phyloP scores from a whole-genome alignment of 2,113 vertebrate species.

The Cyanistes caeruleus region DNA sequence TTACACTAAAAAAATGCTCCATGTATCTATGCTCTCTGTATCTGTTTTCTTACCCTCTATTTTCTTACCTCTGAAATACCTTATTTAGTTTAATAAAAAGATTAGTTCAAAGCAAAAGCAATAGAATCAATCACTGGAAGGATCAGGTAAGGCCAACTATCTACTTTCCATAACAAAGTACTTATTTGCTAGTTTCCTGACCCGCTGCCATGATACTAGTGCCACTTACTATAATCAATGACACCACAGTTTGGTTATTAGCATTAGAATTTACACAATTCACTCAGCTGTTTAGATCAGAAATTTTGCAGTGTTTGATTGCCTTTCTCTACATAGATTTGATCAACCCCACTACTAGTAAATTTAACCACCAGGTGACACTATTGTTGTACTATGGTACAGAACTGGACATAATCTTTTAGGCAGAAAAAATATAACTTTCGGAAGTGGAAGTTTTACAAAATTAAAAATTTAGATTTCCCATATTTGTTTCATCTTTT shows the following conservation, averaged over 20 bases:
- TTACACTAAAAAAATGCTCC: background rate
- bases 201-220: background rate
- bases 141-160: background rate
- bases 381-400: slow-evolving; percentile 13
- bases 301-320: background rate
- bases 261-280: background rate
- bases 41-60: background rate
- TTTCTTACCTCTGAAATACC: background rate
- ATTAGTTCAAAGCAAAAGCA: background rate
- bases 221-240: background rate
- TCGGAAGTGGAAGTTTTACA: background rate
- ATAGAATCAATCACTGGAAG: background rate
- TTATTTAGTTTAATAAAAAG: background rate
- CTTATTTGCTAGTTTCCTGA: background rate
- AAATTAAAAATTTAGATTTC: background rate
- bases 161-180: background rate
- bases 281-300: background rate
- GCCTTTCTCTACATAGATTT: background rate
- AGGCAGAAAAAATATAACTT: background rate
- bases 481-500: background rate
- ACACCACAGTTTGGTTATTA: background rate
- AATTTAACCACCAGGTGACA: slow-evolving; percentile 66
- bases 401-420: background rate
- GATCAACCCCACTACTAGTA: background rate
- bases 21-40: background rate